phyloP scores from a whole-genome alignment of 92 coral and sea anemone genomes.

The Zoanthus solanderi region DNA sequence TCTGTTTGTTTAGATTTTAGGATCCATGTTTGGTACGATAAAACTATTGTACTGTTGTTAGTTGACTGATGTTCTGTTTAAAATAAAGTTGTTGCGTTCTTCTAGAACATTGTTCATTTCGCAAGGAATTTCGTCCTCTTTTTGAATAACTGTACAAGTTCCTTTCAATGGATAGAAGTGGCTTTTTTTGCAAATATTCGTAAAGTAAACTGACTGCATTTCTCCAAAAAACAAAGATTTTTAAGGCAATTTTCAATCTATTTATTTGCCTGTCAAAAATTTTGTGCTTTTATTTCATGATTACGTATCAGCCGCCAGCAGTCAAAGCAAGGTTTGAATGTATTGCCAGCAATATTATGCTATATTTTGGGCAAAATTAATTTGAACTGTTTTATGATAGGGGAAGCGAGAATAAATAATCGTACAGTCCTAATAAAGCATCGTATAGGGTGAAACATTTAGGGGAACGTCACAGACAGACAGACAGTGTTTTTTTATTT shows the following conservation, averaged over 20 bases:
- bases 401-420: constrained; percentile 1
- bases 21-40: constrained; percentile 9
- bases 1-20: constrained; percentile 11
- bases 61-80: constrained; percentile 12
- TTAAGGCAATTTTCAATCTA: background rate
- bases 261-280: background rate
- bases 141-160: too few relatives aligned
- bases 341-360: too few relatives aligned
- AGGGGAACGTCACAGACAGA: too few relatives aligned
- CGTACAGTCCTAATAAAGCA: constrained; percentile 11
- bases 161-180: too few relatives aligned
- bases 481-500: too few relatives aligned
- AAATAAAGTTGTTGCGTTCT: constrained; percentile 15
- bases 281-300: background rate
- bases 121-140: too few relatives aligned
- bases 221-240: too few relatives aligned
- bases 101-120: too few relatives aligned
- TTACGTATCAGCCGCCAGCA: constrained; percentile 2
- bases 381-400: background rate
- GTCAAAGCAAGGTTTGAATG: background rate
- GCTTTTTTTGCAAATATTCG: too few relatives aligned
- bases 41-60: constrained; percentile 9
- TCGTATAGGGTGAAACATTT: background rate
- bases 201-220: too few relatives aligned
- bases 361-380: background rate